Percentiles rank a stretch among this genome's conserved stretches.
These are phyloP conservation scores for Apodemus agrarius DNA, from an alignment of 2,797 vertebrate genomes.

Conservation along the genomic window DNA sequence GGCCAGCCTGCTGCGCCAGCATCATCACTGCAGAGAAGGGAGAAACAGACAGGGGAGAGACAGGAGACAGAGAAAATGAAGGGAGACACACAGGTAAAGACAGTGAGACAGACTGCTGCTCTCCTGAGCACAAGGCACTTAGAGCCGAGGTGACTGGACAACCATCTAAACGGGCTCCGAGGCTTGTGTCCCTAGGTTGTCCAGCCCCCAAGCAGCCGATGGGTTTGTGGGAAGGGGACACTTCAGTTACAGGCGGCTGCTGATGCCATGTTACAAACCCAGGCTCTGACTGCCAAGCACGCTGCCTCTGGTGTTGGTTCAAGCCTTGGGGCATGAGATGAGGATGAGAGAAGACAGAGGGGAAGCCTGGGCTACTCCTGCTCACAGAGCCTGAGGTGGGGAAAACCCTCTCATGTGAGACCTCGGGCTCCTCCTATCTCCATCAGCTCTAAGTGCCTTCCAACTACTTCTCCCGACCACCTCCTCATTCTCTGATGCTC, in stretches of 20 bases:
- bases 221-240: background rate
- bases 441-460: background rate
- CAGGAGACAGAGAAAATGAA: background rate
- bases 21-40: conserved; percentile 47
- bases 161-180: no score
- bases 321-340: background rate
- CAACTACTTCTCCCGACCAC: no score
- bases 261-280: background rate
- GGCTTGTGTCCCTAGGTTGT: background rate
- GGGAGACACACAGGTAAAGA: background rate
- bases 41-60: background rate
- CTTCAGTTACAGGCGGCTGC: background rate
- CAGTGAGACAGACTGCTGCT: background rate
- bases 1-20: background rate
- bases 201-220: background rate
- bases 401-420: background rate
- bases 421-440: background rate
- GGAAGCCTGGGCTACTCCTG: background rate
- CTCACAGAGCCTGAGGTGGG: background rate
- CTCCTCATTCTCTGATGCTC: background rate
- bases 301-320: background rate
- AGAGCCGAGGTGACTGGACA: background rate
- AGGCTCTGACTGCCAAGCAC: background rate
- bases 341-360: background rate
- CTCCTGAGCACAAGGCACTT: background rate